A percentile compares a stretch with the other conserved stretches of the same genome.
These are phyloP conservation scores for Origma solitaria DNA, from an alignment of 2,113 vertebrate species.

Conservation along the genomic window DNA sequence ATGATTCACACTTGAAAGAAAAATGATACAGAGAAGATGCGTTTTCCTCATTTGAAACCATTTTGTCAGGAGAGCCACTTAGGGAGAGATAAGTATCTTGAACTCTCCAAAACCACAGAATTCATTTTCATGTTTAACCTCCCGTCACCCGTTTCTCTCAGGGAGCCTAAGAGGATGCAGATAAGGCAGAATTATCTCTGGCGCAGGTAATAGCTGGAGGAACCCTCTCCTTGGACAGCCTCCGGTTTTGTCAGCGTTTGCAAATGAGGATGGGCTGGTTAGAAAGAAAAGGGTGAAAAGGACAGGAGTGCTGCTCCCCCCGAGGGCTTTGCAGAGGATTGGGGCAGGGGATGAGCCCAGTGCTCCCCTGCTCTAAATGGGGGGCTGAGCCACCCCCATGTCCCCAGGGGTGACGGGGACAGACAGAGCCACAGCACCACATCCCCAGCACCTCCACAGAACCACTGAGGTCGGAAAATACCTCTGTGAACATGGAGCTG, in stretches of 20 bases:
- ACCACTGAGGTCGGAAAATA: accelerated
- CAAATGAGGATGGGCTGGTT: background rate
- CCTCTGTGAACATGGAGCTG: background rate
- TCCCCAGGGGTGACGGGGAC: background rate
- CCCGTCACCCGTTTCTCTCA: background rate
- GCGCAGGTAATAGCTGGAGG: slow-evolving; percentile 30
- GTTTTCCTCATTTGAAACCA: slow-evolving; percentile 49
- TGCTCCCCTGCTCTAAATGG: background rate
- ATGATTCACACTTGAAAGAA: slow-evolving; percentile 48
- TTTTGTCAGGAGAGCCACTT: slow-evolving; percentile 57
- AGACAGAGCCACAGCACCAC: background rate
- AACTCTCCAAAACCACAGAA: slow-evolving; percentile 60
- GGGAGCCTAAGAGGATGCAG: slow-evolving; percentile 45
- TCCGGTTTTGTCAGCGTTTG: background rate
- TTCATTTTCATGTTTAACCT: slow-evolving; percentile 59
- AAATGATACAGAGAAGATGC: slow-evolving; percentile 2
- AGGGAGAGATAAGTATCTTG: slow-evolving; percentile 58
- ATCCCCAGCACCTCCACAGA: background rate
- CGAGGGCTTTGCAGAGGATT: background rate
- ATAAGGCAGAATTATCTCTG: slow-evolving; percentile 52
- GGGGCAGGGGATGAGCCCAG: background rate
- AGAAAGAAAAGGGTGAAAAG: accelerated
- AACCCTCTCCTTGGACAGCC: background rate
- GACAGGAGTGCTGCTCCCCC: background rate
- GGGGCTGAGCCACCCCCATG: background rate